These are phyloP conservation scores for Hypocryptadius cinnamomeus DNA, from an alignment of 2,113 vertebrate species.

Conservation along the genomic window DNA sequence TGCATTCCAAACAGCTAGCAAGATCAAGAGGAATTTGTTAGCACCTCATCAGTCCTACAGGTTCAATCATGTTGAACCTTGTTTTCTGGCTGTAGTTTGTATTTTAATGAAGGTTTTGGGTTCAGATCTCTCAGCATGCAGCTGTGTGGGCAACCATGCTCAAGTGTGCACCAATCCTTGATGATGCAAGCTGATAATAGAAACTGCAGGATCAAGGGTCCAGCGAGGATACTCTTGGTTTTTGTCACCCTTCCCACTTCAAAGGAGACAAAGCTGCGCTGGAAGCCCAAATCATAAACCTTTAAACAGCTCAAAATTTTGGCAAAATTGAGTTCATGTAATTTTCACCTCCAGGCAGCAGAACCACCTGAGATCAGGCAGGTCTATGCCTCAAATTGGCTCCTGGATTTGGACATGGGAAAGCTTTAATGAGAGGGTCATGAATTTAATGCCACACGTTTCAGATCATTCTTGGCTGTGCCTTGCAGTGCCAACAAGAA, in stretches of 20 bases:
- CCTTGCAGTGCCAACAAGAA: neutral
- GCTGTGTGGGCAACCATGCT: neutral
- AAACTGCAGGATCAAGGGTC: neutral
- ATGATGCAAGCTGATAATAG: neutral
- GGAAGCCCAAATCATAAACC: neutral
- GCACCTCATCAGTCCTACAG: neutral
- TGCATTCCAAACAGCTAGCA: neutral
- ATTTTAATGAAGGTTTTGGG: neutral
- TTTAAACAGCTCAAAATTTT: neutral
- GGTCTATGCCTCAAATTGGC: neutral
- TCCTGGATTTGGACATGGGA: neutral
- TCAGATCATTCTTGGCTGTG: neutral
- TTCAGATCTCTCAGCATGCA: neutral
- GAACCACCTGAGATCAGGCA: neutral
- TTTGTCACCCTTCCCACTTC: neutral
- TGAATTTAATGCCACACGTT: neutral
- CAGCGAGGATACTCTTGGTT: neutral
- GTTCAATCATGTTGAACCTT: neutral
- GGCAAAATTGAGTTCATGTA: neutral
- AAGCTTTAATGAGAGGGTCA: neutral
- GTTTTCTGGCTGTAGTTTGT: neutral
- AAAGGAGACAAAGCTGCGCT: neutral
- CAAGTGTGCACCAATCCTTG: accelerated
- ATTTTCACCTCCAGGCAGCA: neutral
- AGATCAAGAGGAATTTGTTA: neutral